phyloP scores from a whole-genome alignment of 2,113 vertebrate genomes.

The Protomyctophum bolini region DNA sequence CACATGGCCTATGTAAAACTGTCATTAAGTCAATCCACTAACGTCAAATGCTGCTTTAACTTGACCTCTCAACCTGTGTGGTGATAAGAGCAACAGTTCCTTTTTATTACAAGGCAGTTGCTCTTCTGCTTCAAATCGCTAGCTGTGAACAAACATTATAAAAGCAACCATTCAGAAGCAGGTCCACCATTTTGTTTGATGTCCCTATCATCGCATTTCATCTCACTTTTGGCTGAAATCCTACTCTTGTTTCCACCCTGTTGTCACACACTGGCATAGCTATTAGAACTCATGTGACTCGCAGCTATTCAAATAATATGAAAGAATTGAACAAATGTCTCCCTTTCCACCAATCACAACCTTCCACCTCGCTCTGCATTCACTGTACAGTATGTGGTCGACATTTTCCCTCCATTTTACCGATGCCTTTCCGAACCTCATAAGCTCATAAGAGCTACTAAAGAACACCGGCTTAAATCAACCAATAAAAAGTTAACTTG shows the following conservation, averaged over 20 bases:
- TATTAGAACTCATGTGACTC: slow-evolving; percentile 61
- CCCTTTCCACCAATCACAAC: slow-evolving; percentile 78
- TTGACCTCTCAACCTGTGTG: slow-evolving; percentile 38
- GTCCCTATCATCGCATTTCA: slow-evolving; percentile 15
- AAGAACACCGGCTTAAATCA: background rate
- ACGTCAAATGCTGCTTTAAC: slow-evolving; percentile 39
- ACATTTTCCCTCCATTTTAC: slow-evolving; percentile 76
- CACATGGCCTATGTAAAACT: slow-evolving; percentile 16
- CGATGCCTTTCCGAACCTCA: slow-evolving; percentile 24
- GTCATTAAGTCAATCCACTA: slow-evolving; percentile 33
- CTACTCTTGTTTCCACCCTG: slow-evolving; percentile 37
- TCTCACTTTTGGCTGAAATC: slow-evolving; percentile 19
- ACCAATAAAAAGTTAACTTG: background rate
- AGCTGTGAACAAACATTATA: slow-evolving; percentile 26
- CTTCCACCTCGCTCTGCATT: slow-evolving; percentile 78
- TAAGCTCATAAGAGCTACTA: background rate
- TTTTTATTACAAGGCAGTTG: slow-evolving; percentile 23
- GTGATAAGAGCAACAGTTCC: slow-evolving; percentile 31
- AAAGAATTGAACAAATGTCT: slow-evolving; percentile 76
- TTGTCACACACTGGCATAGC: slow-evolving; percentile 36
- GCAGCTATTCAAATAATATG: slow-evolving; percentile 71
- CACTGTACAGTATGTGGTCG: slow-evolving; percentile 58
- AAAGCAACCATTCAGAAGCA: slow-evolving; percentile 10
- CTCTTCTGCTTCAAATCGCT: slow-evolving; percentile 12
- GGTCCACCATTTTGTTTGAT: slow-evolving; percentile 19